These are phyloP conservation scores for Peromyscus leucopus DNA, from an alignment of 2,113 vertebrate species.

Conservation along the genomic window DNA sequence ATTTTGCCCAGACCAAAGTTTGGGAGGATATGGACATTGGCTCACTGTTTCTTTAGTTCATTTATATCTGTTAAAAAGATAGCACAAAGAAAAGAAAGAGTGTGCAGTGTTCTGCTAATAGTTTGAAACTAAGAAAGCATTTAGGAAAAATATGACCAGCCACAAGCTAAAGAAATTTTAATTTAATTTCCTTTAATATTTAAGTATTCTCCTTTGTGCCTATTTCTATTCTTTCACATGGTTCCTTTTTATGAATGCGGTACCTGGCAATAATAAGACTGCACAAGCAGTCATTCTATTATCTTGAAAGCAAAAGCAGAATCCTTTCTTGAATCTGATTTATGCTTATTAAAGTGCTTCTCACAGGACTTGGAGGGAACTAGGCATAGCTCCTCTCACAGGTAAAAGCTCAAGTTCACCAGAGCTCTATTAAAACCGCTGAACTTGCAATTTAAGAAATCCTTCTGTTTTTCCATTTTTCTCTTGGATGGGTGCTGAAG, in stretches of 20 bases:
- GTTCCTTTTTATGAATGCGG: not conserved
- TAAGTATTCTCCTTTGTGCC: not conserved
- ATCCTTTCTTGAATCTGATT: not conserved
- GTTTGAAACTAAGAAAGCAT: not conserved
- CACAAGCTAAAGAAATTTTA: not conserved
- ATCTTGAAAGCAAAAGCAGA: not conserved
- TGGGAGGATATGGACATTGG: not conserved
- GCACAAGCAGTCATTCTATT: not conserved
- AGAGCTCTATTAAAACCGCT: not conserved
- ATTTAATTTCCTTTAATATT: not conserved
- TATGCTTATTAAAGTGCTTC: conserved; percentile 35
- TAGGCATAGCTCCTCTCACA: not conserved
- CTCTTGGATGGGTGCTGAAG: not conserved
- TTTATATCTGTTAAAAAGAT: not conserved
- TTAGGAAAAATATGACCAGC: not conserved
- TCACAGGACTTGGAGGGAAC: not conserved
- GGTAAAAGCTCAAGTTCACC: not conserved
- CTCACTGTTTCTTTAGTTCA: not conserved
- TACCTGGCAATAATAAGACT: not conserved
- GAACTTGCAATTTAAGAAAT: conserved; percentile 18
- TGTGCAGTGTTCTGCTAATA: not conserved
- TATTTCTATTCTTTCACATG: conserved; percentile 35
- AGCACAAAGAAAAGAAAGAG: not conserved
- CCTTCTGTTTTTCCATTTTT: not conserved
- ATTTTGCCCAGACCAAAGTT: not conserved